A percentile compares a stretch with the other conserved stretches of the same genome.
These are phyloP conservation scores for Stichodactyla helianthus DNA, from an alignment of 64 coral and sea anemone species.

Conservation along the genomic window DNA sequence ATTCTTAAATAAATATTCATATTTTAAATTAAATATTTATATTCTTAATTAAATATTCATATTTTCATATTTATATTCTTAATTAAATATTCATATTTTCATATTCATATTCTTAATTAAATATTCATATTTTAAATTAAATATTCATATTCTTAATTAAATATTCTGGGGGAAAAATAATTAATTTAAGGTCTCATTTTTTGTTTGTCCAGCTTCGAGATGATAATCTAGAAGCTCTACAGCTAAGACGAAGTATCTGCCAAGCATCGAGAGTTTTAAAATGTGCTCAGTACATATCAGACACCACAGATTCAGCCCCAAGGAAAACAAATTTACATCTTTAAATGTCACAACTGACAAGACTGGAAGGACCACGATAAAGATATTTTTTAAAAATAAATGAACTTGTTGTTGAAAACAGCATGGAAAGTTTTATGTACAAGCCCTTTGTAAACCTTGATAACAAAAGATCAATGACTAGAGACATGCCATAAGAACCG, in stretches of 20 bases:
- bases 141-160: too few species aligned
- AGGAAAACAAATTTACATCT: background rate
- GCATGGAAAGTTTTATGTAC: background rate
- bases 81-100: rapidly evolving
- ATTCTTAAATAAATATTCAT: too few species aligned
- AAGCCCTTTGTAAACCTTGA: background rate
- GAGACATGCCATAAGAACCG: too few species aligned
- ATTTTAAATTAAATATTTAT: too few species aligned
- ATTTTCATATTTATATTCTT: too few species aligned
- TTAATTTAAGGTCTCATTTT: too few species aligned
- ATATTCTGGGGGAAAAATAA: too few species aligned
- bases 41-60: too few species aligned
- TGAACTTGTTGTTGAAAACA: background rate
- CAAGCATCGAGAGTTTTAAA: background rate
- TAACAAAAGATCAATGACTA: background rate
- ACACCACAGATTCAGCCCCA: background rate
- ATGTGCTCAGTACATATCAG: background rate
- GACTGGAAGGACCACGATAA: background rate
- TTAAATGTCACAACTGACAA: background rate
- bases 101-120: too few species aligned
- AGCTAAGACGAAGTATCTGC: background rate
- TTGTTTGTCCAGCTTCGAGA: background rate
- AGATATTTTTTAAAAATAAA: background rate
- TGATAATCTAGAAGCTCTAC: background rate
- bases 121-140: too few species aligned